Evolutionary conservation across 1,140 invertebrate genomes (phyloP), one percentile per base, ranked within the genome.

Genomic region (Rhyacophila brunnea): DNA sequence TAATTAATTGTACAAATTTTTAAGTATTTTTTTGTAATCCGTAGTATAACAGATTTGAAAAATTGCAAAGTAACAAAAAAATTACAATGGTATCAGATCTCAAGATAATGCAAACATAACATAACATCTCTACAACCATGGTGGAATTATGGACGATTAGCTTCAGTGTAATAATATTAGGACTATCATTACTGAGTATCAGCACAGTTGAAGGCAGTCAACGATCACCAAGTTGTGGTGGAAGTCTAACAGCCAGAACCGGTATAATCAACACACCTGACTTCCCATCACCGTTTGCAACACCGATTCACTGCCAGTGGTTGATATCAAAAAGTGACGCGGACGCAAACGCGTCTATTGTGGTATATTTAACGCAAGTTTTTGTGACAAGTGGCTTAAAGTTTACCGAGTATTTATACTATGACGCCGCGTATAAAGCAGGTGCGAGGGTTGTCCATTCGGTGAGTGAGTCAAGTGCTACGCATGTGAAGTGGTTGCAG

Each of bases 281-380:
- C 67, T 95, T 95, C 66, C 93, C 93, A 0, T 75, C 82, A 20
- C 78, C 83, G 1, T 94, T 93, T 71, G 71, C 80, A 6, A 87
- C 91, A 13, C 93, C 93, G 3, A 87, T 94, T 44, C 84, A 84
- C 55, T 93, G 92, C 70, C 82, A 86, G 52, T 96, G 92, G 92
- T 79, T 95, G 9, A 92, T 96, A 67, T 86, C 93, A 65, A 87
- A 90, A 5, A 83, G 84, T 28, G 83, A 87, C 1, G 62, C 18
- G 50, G 68, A 55, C 34, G 62, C 67, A 50, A 76, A 84, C 57
- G 74, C 82, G 18, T 87, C 87, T 3, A 92, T 95, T 65, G 83
- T 91, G 34, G 80, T 95, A 18, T 95, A 95, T 70, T 81, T 95
- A 59, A 95, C 91, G 0, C 93, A 95, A 67, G 83, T 93, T 20